Evolutionary conservation across 2,797 vertebrate genomes (phyloP).

Genomic region (Anabas testudineus): DNA sequence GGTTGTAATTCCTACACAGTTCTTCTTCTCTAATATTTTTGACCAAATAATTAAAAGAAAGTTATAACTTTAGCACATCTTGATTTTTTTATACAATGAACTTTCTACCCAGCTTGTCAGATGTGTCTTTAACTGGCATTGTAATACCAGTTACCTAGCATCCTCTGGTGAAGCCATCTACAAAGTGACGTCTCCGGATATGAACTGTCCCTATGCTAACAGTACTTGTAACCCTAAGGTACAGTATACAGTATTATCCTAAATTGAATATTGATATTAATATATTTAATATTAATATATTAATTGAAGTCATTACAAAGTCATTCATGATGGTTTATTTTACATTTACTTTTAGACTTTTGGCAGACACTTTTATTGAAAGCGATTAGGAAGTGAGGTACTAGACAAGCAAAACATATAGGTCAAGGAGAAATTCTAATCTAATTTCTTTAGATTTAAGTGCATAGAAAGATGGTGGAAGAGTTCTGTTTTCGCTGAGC

Average conservation of each 20-base stretch:
- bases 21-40: too few species aligned
- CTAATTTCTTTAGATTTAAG: too few species aligned
- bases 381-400: too few species aligned
- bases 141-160: slow-evolving; percentile 86
- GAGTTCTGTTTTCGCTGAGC: too few species aligned
- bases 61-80: too few species aligned
- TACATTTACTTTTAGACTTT: too few species aligned
- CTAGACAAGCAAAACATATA: too few species aligned
- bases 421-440: too few species aligned
- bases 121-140: slow-evolving; percentile 46
- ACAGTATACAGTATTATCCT: slow-evolving; percentile 29
- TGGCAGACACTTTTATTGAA: too few species aligned
- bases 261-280: background rate
- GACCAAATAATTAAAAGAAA: too few species aligned
- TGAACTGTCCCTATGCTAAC: slow-evolving; percentile 86
- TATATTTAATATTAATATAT: background rate
- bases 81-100: background rate
- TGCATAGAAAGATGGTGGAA: too few species aligned
- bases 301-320: background rate
- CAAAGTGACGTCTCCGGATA: slow-evolving; percentile 87
- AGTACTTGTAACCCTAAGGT: slow-evolving; percentile 89
- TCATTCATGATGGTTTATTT: background rate
- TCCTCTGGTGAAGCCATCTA: slow-evolving; percentile 91
- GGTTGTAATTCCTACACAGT: too few species aligned
- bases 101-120: background rate